These are phyloP conservation scores for Candidula unifasciata DNA, from an alignment of 2,888 invertebrate species.

Conservation along the genomic window DNA sequence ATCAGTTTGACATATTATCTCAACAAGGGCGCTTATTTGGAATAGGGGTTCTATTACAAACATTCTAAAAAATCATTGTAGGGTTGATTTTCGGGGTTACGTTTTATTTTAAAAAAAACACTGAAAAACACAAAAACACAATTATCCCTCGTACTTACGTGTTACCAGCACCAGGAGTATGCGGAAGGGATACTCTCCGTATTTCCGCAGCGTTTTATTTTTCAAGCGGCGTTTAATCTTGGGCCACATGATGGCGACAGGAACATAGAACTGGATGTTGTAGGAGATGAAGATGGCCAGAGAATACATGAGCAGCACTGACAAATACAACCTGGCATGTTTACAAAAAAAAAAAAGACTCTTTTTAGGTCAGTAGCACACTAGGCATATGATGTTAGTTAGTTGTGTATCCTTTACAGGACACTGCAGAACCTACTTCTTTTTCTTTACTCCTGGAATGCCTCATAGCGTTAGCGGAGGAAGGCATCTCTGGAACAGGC, in stretches of 20 bases:
- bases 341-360: neutral
- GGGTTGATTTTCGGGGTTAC: too few relatives aligned
- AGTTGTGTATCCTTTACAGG: too few relatives aligned
- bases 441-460: too few relatives aligned
- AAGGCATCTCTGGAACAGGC: too few relatives aligned
- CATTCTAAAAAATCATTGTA: too few relatives aligned
- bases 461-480: too few relatives aligned
- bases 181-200: conserved; percentile 67
- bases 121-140: neutral
- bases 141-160: conserved; percentile 66
- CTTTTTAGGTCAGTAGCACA: too few relatives aligned
- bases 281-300: conserved; percentile 93
- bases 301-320: conserved; percentile 91
- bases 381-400: too few relatives aligned
- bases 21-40: too few relatives aligned
- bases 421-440: too few relatives aligned
- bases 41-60: too few relatives aligned
- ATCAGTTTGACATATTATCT: too few relatives aligned
- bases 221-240: conserved; percentile 78
- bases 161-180: conserved; percentile 66
- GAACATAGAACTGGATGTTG: conserved; percentile 94
- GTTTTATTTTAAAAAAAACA: neutral
- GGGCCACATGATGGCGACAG: conserved; percentile 93
- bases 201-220: conserved; percentile 43
- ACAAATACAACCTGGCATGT: conserved; percentile 83